phyloP scores from a whole-genome alignment of 2,797 vertebrate genomes.

The Pseudomugil tenellus region DNA sequence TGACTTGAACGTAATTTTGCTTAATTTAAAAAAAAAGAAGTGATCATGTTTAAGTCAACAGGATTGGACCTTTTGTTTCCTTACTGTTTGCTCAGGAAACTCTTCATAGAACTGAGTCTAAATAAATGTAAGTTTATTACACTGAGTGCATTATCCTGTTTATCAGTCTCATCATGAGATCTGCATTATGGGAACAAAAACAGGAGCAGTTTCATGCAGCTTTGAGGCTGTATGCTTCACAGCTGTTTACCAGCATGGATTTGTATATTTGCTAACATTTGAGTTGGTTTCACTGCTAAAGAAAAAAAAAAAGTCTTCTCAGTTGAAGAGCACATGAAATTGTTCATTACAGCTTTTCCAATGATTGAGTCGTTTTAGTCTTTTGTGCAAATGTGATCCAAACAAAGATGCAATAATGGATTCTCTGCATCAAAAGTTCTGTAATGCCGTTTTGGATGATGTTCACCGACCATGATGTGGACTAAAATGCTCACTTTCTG shows the following conservation, averaged over 20 bases:
- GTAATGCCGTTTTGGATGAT: background rate
- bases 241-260: background rate
- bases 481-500: background rate
- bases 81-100: background rate
- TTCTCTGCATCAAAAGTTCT: background rate
- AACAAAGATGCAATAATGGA: background rate
- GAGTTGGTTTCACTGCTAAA: background rate
- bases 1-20: background rate
- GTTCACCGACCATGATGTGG: background rate
- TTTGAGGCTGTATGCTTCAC: background rate
- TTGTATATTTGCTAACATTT: background rate
- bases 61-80: conserved; percentile 15
- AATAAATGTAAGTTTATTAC: conserved; percentile 12
- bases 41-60: conserved; percentile 17
- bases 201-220: background rate
- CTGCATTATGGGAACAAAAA: background rate
- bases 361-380: background rate
- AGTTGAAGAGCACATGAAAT: background rate
- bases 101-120: background rate
- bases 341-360: background rate
- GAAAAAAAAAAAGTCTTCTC: background rate
- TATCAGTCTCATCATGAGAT: background rate
- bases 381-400: background rate
- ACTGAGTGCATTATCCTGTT: background rate
- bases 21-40: conserved; percentile 20